Conservation (phyloP, 2,888 invertebrate species). For the Elysia crispata region DNA sequence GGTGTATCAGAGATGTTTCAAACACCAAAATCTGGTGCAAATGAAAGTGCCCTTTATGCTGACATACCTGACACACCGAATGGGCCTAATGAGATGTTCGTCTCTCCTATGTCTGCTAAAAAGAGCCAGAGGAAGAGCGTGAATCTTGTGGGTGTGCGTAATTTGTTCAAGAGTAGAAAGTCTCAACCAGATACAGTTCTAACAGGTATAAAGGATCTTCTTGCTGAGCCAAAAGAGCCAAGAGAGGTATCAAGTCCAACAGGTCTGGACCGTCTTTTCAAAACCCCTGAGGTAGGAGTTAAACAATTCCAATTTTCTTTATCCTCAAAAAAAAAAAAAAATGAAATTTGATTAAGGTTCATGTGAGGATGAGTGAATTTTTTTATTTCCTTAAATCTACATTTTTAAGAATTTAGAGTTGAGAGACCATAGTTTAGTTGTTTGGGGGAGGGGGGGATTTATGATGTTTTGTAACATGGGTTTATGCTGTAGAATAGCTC, state of each 20-base stretch:
- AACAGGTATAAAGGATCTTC: slow-evolving; percentile 54
- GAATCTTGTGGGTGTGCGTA: slow-evolving; percentile 59
- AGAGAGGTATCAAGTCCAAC: slow-evolving; percentile 55
- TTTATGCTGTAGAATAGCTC: too few species aligned
- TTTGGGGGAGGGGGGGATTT: too few species aligned
- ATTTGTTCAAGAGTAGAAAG: slow-evolving; percentile 51
- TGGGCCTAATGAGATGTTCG: slow-evolving; percentile 75
- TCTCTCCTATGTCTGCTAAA: slow-evolving; percentile 70
- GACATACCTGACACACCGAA: slow-evolving; percentile 75
- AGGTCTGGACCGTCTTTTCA: slow-evolving; percentile 44
- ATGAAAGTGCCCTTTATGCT: slow-evolving; percentile 64
- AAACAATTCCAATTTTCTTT: background rate
- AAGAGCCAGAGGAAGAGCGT: slow-evolving; percentile 56
- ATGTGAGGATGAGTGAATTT: too few species aligned
- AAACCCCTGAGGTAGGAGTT: slow-evolving; percentile 42
- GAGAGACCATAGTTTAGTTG: too few species aligned
- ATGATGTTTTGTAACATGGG: too few species aligned
- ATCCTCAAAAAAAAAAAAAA: too few species aligned
- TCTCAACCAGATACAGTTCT: slow-evolving; percentile 49
- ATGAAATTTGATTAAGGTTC: too few species aligned
- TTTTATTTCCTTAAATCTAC: too few species aligned
- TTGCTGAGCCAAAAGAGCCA: slow-evolving; percentile 49
- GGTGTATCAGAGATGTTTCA: slow-evolving; percentile 51
- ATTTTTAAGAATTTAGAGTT: too few species aligned
- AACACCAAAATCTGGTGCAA: slow-evolving; percentile 37